Percentiles rank a stretch among this genome's conserved stretches.
These are phyloP conservation scores for Dasypolia templi DNA, from an alignment of 2,888 invertebrate species.

Conservation along the genomic window DNA sequence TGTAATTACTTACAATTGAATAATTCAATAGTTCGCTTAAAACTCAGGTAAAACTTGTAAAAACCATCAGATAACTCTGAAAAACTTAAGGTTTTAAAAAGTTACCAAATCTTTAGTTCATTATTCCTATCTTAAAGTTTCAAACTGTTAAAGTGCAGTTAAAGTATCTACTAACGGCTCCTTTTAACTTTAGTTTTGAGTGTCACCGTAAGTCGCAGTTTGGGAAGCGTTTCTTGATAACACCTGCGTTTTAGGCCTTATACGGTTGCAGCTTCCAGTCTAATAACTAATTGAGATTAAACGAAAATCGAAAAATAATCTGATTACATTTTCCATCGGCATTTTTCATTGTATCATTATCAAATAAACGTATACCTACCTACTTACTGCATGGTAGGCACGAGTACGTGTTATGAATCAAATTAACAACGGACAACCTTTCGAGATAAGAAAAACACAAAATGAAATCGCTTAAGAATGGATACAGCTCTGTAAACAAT, in stretches of 20 bases:
- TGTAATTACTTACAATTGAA: constrained; percentile 49
- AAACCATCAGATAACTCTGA: constrained; percentile 13
- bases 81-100: constrained; percentile 39
- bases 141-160: constrained; percentile 53
- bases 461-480: constrained; percentile 12
- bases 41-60: constrained; percentile 42
- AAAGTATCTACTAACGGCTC: constrained; percentile 51
- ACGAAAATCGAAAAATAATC: background rate
- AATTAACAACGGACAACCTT: background rate
- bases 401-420: background rate
- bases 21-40: constrained; percentile 50
- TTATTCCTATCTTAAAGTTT: constrained; percentile 57
- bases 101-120: constrained; percentile 50
- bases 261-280: background rate
- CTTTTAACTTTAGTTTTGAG: constrained; percentile 40
- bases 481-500: background rate
- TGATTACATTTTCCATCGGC: background rate
- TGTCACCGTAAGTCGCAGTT: constrained; percentile 23
- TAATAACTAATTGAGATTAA: background rate
- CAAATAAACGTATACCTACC: background rate
- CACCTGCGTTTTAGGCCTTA: background rate
- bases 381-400: no score
- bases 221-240: background rate
- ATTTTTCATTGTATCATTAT: background rate
- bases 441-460: background rate